phyloP scores from a whole-genome alignment of 2,797 vertebrate species.

The Thaleichthys pacificus region DNA sequence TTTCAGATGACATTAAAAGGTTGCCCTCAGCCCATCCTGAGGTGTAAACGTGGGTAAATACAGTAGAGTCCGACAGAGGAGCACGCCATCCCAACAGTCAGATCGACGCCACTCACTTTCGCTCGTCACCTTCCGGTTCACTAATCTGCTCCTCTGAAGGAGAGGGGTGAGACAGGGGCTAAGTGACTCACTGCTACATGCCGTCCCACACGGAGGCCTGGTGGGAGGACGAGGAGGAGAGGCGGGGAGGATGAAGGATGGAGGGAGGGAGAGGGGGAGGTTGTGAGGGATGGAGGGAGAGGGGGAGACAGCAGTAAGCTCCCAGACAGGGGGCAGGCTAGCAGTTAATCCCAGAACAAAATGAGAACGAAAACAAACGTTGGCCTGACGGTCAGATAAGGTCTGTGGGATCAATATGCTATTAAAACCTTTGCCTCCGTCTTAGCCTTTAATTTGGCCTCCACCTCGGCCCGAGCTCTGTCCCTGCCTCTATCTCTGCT shows the following conservation, averaged over 20 bases:
- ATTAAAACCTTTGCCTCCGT: conserved; percentile 43
- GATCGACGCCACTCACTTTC: too few species aligned
- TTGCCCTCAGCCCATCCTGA: neutral
- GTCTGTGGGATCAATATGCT: conserved; percentile 57
- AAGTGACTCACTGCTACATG: neutral
- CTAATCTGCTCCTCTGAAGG: too few species aligned
- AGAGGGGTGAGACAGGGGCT: neutral
- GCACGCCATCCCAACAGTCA: too few species aligned
- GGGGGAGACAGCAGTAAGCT: conserved; percentile 26
- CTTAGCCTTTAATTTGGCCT: neutral
- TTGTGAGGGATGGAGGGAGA: conserved; percentile 3
- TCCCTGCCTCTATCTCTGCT: neutral
- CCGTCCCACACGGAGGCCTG: neutral
- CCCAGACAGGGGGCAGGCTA: conserved; percentile 46
- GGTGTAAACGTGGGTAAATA: too few species aligned
- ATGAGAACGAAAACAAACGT: conserved; percentile 48
- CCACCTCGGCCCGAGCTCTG: neutral
- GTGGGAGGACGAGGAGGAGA: neutral
- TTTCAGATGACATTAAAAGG: neutral
- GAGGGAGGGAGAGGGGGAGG: neutral
- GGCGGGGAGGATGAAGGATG: conserved; percentile 1
- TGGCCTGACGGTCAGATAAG: conserved; percentile 48
- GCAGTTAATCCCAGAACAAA: conserved; percentile 48
- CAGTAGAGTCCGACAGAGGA: too few species aligned
- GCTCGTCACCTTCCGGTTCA: too few species aligned